Evolutionary conservation across 2,888 invertebrate species (phyloP), one percentile per base, ranked within the genome.

Genomic region (Emmelina monodactyla): DNA sequence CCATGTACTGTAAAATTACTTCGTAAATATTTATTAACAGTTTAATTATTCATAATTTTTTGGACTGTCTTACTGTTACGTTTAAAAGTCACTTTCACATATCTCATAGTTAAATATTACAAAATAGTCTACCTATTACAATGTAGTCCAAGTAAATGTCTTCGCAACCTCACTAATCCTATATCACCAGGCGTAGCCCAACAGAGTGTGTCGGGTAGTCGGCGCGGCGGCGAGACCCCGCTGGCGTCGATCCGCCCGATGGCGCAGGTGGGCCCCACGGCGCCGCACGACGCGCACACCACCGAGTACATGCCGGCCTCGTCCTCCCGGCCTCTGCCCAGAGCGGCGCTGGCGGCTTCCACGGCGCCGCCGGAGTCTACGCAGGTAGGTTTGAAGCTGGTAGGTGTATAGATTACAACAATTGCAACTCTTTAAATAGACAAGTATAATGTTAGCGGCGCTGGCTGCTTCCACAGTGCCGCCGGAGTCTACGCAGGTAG

Each of bases 211-310:
- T 59, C 83, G 22, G 84, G 82, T 10, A 53, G 83, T 14, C 85
- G 89, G 64, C 84, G 90, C 41, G 88, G 88, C 2, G 85, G 88
- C 3, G 91, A 92, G 59, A 92, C 94, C 1, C 94, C 79, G 32
- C 56, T 95, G 42, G 97, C 96, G 13, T 94, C 95, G 50, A 96
- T 97, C 52, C 83, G 95, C 22, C 96, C 96, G 0, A 94, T 96
- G 46, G 89, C 88, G 14, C 89, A 89, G 32, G 91, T 93, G 35
- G 80, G 91, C 31, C 92, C 92, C n/a, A 91, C 91, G 29, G 88
- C 88, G 34, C 86, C 87, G 37, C 82, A 61, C 57, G 82, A 68
- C 50, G 81, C 71, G 14, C 80, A 79, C 55, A 67, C 71, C 37
- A 91, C 91, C 0, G 92, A 92, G 66, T 92, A 92, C 63, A 91